Conservation (phyloP, 2,888 invertebrate genomes). For the Ophion ellenae region DNA sequence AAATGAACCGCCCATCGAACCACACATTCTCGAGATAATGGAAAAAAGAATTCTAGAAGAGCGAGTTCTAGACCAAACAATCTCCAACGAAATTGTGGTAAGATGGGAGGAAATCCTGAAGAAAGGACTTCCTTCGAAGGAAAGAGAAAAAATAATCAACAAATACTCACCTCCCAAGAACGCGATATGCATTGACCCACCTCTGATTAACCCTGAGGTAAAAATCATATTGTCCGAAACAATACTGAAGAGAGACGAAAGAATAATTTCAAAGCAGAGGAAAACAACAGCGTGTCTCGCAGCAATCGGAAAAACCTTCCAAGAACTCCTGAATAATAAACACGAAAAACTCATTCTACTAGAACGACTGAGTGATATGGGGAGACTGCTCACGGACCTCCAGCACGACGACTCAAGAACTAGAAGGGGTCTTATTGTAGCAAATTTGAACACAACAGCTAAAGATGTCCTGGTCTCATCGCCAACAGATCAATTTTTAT, state of each 20-base stretch:
- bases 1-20: not conserved
- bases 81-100: not conserved
- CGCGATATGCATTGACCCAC: conserved; percentile 12
- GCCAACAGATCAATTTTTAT: conserved; percentile 40
- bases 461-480: conserved; percentile 41
- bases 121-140: conserved; percentile 12
- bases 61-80: not conserved
- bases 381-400: conserved; percentile 59
- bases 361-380: conserved; percentile 43
- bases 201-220: not conserved
- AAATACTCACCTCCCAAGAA: conserved; percentile 21
- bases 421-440: conserved; percentile 49
- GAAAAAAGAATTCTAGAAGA: not conserved
- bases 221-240: not conserved
- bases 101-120: conserved; percentile 15
- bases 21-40: conserved; percentile 12
- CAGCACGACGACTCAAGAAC: conserved; percentile 62
- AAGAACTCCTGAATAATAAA: not conserved
- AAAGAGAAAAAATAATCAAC: not conserved
- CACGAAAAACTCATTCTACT: not conserved
- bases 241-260: conserved; percentile 26
- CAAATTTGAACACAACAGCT: conserved; percentile 47
- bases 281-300: conserved; percentile 47
- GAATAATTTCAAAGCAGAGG: conserved; percentile 43
- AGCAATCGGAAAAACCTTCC: not conserved